Evolutionary conservation across 2,113 vertebrate genomes (phyloP).

Genomic region (Pachycephala philippinensis): DNA sequence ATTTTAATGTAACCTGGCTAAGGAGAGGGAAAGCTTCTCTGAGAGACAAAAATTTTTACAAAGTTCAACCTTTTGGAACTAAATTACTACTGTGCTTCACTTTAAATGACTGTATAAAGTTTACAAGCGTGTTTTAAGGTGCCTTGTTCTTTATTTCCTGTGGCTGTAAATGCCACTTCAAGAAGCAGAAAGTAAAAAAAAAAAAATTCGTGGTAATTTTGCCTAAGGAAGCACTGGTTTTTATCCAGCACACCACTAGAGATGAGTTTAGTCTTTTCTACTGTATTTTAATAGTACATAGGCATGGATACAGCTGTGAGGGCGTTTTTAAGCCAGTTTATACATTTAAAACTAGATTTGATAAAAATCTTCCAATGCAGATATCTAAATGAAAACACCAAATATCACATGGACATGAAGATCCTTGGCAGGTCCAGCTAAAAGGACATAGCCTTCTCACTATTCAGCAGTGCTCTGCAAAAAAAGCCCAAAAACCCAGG

Average conservation of each 20-base stretch:
- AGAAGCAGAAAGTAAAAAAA: not conserved
- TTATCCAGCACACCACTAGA: not conserved
- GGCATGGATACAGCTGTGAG: not conserved
- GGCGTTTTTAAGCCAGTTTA: not conserved
- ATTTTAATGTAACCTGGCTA: not conserved
- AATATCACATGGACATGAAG: not conserved
- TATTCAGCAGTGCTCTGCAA: not conserved
- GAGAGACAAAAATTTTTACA: not conserved
- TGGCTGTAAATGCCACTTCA: not conserved
- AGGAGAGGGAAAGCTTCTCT: not conserved
- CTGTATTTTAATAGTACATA: not conserved
- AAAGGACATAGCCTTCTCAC: not conserved
- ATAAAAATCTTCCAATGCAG: not conserved
- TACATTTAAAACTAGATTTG: not conserved
- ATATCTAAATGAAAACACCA: not conserved
- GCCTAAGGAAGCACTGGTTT: not conserved
- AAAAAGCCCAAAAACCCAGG: not conserved
- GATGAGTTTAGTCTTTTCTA: not conserved
- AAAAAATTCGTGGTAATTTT: not conserved
- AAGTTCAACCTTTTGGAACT: slow-evolving; percentile 11
- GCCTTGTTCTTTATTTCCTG: slow-evolving; percentile 18
- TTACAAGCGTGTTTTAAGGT: not conserved
- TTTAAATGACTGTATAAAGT: slow-evolving; percentile 14
- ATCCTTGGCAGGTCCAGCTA: not conserved
- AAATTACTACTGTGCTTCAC: not conserved